Evolutionary conservation across 2,797 vertebrate genomes (phyloP).

Genomic region (Ficedula albicollis): DNA sequence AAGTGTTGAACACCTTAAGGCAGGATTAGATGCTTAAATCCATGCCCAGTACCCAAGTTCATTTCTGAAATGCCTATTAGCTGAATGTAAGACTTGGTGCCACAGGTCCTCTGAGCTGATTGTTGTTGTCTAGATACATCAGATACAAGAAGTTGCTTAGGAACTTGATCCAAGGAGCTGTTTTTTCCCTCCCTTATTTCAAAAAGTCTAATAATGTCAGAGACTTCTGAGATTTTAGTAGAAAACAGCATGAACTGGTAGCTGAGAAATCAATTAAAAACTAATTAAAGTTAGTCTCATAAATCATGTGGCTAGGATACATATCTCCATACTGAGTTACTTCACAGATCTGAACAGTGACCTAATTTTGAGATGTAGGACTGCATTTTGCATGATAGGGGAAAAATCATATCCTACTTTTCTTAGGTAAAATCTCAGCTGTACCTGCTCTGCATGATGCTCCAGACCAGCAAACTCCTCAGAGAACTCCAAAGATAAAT

Average conservation of each 20-base stretch:
- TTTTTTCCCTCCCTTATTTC: not conserved
- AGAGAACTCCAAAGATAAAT: not conserved
- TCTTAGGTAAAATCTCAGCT: constrained; percentile 72
- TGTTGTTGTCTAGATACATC: not conserved
- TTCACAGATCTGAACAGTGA: not conserved
- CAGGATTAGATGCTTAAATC: not conserved
- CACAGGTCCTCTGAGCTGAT: not conserved
- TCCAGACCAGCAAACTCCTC: not conserved
- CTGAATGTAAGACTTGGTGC: not conserved
- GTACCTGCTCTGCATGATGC: constrained; percentile 75
- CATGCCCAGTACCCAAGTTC: not conserved
- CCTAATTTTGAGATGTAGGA: not conserved
- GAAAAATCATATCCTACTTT: not conserved
- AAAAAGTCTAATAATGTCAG: not conserved
- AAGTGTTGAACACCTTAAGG: not conserved
- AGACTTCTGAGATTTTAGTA: not conserved
- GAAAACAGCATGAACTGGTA: not conserved
- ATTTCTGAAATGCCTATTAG: not conserved
- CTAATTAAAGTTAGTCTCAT: not conserved
- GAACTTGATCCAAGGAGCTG: not conserved
- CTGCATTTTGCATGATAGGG: not conserved
- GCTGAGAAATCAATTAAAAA: not conserved
- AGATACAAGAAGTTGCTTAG: not conserved
- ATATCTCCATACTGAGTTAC: not conserved
- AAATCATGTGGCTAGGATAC: not conserved